A percentile compares a stretch with the other conserved stretches of the same genome.
phyloP scores from a whole-genome alignment of 2,113 vertebrate species.

The Plecotus auritus region DNA sequence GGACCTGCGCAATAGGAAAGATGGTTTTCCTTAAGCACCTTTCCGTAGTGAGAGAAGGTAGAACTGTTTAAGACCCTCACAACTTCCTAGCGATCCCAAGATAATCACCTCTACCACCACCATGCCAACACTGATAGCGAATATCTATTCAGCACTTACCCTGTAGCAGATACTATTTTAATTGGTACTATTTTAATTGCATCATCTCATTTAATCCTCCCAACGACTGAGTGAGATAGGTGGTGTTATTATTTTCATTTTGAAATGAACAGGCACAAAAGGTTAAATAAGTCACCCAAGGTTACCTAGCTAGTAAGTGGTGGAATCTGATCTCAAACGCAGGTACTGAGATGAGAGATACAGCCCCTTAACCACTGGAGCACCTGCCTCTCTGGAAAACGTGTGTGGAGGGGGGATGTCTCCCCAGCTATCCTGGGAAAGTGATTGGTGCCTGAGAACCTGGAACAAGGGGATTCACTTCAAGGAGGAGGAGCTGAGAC shows the following conservation, averaged over 20 bases:
- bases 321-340: background rate
- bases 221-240: background rate
- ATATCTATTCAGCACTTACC: background rate
- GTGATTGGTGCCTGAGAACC: background rate
- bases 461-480: background rate
- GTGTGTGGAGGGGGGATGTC: background rate
- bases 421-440: background rate
- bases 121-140: accelerated
- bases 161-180: background rate
- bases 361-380: background rate
- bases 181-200: background rate
- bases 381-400: background rate
- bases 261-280: background rate
- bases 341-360: background rate
- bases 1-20: background rate
- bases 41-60: background rate
- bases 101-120: background rate
- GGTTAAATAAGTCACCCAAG: background rate
- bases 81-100: background rate
- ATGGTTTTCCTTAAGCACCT: background rate
- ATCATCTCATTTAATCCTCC: background rate
- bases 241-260: background rate
- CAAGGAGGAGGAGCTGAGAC: background rate
- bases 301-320: background rate
- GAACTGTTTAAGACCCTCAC: background rate